Base-by-base conservation (phyloP, 2,797 vertebrate species). In the Falco rusticolus region DNA sequence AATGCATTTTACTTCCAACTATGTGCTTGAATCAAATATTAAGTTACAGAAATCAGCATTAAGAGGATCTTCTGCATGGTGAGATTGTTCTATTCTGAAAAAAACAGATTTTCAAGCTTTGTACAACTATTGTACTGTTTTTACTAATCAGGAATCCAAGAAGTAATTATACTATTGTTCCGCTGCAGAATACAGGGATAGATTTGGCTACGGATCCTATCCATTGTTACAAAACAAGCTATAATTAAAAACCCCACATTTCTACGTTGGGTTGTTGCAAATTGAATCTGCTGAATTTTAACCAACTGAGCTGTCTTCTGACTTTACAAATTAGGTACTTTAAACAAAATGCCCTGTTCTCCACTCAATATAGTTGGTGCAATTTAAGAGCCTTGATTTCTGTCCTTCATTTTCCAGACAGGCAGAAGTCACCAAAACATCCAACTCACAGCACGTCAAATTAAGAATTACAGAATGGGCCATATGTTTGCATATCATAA, bases 161-260 rank as follows among this genome's bases (percentile, higher is more conserved):
- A 90, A 93, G 92, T 89, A 95, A 96, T 96, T 87, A 90, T 68
- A 77, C 81, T 80, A 95, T 92, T 95, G 84, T 96, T 94, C 68
- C 2, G 0, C 22, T 74, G 28, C 75, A 94, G 92, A 89, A 89
- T 90, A 82, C 60, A 83, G 84, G 65, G 43, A 94, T 45, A 75
- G 90, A 90, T 84, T 89, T 96, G 86, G 93, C 84, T 84, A 79
- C 60, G 80, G 84, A 96, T 94, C 24, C 84, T 76, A 79, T 50
- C 48, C 77, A 85, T 84, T 96, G 88, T 95, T 90, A 90, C 59
- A 90, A 90, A 95, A 80, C 68, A 94, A 91, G 77, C 53, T 82
- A 90, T 87, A 96, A 96, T 92, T 93, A 68, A 92, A 43, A 43
- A 43, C 4, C 41, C 41, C 41, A 43, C 41, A 84, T 87, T 91